These are phyloP conservation scores for Eudorcas thomsonii DNA, from an alignment of 2,113 vertebrate species.

Conservation along the genomic window DNA sequence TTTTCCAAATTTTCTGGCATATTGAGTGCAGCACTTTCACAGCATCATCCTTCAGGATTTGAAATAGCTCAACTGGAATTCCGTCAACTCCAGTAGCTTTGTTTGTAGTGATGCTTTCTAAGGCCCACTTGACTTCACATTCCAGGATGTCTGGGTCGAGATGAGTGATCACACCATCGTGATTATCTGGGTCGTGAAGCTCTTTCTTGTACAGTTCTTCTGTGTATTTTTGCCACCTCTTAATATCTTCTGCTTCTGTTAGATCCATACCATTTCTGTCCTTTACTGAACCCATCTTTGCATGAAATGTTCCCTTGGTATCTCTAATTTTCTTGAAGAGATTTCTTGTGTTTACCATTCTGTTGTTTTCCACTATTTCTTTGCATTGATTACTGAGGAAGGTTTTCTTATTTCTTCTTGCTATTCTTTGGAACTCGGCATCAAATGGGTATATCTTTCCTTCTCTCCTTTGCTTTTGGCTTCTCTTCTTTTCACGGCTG, in stretches of 20 bases:
- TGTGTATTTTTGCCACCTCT: not conserved
- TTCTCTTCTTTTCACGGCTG: not conserved
- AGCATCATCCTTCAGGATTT: not conserved
- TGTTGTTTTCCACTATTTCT: not conserved
- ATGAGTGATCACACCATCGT: not conserved
- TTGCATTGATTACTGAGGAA: not conserved
- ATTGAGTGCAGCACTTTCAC: not conserved
- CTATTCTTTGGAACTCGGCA: not conserved
- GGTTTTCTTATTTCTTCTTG: not conserved
- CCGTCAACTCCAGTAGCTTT: not conserved
- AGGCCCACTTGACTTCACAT: not conserved
- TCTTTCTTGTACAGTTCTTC: not conserved
- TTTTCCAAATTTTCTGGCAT: not conserved
- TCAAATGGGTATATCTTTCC: not conserved
- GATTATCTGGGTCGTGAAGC: not conserved
- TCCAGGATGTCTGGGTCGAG: not conserved
- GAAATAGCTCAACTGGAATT: not conserved
- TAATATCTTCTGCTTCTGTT: not conserved
- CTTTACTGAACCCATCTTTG: not conserved
- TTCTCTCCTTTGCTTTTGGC: not conserved
- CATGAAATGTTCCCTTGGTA: not conserved
- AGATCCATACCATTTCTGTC: not conserved
- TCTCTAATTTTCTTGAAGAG: not conserved
- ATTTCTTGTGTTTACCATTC: not conserved
- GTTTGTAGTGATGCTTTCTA: not conserved